Evolutionary conservation across 2,113 vertebrate species (phyloP).

Genomic region (Etheostoma cragini): DNA sequence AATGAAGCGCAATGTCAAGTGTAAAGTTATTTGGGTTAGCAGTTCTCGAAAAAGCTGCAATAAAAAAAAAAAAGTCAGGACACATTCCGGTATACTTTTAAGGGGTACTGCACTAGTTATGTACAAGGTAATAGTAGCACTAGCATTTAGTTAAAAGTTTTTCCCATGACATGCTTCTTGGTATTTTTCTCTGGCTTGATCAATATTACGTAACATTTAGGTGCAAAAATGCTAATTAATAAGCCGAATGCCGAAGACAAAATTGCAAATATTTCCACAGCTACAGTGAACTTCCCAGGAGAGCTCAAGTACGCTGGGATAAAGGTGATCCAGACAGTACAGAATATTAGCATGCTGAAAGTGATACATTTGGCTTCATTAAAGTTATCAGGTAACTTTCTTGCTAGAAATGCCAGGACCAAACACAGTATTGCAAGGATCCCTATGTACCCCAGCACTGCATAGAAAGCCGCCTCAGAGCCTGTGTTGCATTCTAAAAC

Average conservation of each 20-base stretch:
- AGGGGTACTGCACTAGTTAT: too few species aligned
- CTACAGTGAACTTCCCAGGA: constrained; percentile 84
- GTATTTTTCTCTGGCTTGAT: constrained; percentile 82
- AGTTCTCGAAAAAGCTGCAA: too few species aligned
- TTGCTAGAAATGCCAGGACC: constrained; percentile 79
- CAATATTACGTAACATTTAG: constrained; percentile 83
- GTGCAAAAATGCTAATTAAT: constrained; percentile 77
- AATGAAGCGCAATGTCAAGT: too few species aligned
- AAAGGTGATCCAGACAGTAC: constrained; percentile 84
- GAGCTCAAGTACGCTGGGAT: constrained; percentile 85
- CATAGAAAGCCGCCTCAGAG: constrained; percentile 78
- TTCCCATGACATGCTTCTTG: constrained; percentile 68
- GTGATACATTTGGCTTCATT: constrained; percentile 85
- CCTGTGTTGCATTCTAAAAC: constrained; percentile 83
- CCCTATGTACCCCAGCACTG: constrained; percentile 81
- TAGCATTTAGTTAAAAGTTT: neutral
- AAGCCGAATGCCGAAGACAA: constrained; percentile 80
- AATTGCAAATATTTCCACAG: constrained; percentile 85
- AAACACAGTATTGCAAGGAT: constrained; percentile 74
- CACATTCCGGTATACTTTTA: too few species aligned
- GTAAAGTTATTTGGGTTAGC: too few species aligned
- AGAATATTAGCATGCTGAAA: constrained; percentile 86
- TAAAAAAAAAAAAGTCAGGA: too few species aligned
- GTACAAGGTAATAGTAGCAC: neutral
- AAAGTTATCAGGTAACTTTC: constrained; percentile 83